Base-by-base conservation (phyloP, 2,888 invertebrate genomes). In the Ypsolopha sequella region DNA sequence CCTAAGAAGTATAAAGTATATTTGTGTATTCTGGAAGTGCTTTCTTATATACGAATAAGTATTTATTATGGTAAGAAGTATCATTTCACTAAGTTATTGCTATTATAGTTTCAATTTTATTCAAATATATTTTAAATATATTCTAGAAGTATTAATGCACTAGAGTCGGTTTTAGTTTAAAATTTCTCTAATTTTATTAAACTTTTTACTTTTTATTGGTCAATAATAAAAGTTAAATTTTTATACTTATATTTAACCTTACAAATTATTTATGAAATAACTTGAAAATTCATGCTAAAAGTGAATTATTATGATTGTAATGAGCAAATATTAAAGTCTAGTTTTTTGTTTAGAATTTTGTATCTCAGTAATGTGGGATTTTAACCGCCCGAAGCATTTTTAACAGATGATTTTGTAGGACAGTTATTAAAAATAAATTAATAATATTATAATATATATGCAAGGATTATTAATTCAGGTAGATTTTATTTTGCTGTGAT, bases 171-270 rank as follows among this genome's bases (percentile, higher is more conserved):
- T 61, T 65, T 66, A 66, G 70, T 73, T 72, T 69, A 64, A 68
- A 62, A 65, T 62, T 58, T 57, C 68, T 61, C 61, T 55, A 55
- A 70, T 62, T 67, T 66, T 61, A 67, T 64, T 68, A 71, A 71
- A 66, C 63, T 63, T 68, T 73, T 76, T 24, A 34, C 8, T 76
- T 67, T 52, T 76, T 80, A 80, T 84, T 84, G 84, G 84, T 84
- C 84, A 70, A 80, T 79, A 77, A 80, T 76, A 79, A 75, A 72
- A 70, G 55, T 64, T 64, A 58, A 59, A 56, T 66, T 67, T n/a
- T 58, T 66, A 59, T 24, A 59, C 63, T 64, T 61, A 62, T 55
- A 66, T n/a, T n/a, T n/a, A 64, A 62, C 68, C 64, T 62, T 68
- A 65, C 66, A 62, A 63, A 60, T 59, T 36, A 39, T 61, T 68